A percentile compares a stretch with the other conserved stretches of the same genome.
Conservation (phyloP, 2,888 invertebrate genomes). For the Dilophus febrilis region DNA sequence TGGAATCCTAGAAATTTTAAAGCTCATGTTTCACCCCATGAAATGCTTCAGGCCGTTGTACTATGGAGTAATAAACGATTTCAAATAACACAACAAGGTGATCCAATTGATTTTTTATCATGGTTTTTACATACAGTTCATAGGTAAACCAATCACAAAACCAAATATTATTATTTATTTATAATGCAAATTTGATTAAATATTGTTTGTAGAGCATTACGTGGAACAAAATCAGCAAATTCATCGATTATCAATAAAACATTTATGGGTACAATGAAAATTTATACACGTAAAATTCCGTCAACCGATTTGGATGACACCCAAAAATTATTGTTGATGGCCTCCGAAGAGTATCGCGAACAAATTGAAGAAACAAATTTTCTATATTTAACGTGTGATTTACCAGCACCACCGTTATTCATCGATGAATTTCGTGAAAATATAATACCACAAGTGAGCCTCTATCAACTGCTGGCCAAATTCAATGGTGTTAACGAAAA, state of each 20-base stretch:
- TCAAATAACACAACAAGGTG: conserved; percentile 97
- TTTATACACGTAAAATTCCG: conserved; percentile 81
- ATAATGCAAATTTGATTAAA: too few species aligned
- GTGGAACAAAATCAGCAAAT: conserved; percentile 73
- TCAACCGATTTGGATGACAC: conserved; percentile 83
- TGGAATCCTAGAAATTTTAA: conserved; percentile 99
- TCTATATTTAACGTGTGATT: conserved; percentile 89
- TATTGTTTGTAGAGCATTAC: conserved; percentile 42
- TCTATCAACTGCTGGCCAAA: conserved; percentile 84
- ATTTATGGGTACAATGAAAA: conserved; percentile 82
- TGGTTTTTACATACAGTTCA: conserved; percentile 98
- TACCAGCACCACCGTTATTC: conserved; percentile 93
- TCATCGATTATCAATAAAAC: conserved; percentile 91
- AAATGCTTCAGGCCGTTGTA: conserved; percentile 98
- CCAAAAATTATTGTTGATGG: conserved; percentile 60
- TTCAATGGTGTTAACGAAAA: conserved; percentile 92
- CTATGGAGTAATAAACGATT: conserved; percentile 92
- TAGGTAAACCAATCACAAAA: conserved; percentile 28
- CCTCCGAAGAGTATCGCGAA: conserved; percentile 75
- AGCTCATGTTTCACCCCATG: conserved; percentile 98
- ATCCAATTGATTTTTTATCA: conserved; percentile 93
- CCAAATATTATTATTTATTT: too few species aligned
- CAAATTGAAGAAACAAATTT: conserved; percentile 82
- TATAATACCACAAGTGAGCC: conserved; percentile 86
- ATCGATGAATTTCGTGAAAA: conserved; percentile 97